A percentile compares a stretch with the other conserved stretches of the same genome.
Evolutionary conservation across 2,888 invertebrate genomes (phyloP).

Genomic region (Trileptium ribeirensis): DNA sequence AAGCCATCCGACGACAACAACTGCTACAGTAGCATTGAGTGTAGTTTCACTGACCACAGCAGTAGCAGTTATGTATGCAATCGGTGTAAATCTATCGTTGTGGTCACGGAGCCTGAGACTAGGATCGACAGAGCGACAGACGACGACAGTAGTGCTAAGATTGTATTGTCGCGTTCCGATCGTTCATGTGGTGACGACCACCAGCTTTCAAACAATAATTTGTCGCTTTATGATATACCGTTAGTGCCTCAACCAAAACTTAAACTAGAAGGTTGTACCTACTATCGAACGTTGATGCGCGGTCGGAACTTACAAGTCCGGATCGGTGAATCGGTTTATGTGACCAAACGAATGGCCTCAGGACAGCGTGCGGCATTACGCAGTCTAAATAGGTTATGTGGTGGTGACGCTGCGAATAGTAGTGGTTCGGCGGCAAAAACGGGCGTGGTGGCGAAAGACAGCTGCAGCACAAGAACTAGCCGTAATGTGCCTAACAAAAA

Average conservation of each 20-base stretch:
- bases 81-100: no score
- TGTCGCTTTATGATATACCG: slow-evolving; percentile 54
- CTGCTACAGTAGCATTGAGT: no score
- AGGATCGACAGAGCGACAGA: background rate
- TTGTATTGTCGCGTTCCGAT: background rate
- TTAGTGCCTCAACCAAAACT: slow-evolving; percentile 57
- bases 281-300: slow-evolving; percentile 79
- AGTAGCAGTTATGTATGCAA: no score
- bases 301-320: slow-evolving; percentile 67
- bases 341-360: slow-evolving; percentile 38
- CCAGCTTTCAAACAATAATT: no score
- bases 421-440: no score
- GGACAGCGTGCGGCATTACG: slow-evolving; percentile 42
- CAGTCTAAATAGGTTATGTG: no score
- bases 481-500: no score
- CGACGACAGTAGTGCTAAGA: slow-evolving; percentile 1
- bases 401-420: no score
- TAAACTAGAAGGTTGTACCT: slow-evolving; percentile 61
- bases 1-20: slow-evolving; percentile 38
- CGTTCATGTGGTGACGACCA: no score
- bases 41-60: background rate
- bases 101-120: no score
- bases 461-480: no score
- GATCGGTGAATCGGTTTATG: slow-evolving; percentile 48
- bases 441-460: no score